Conservation (phyloP, 2,113 vertebrate genomes). For the Anoplopoma fimbria region DNA sequence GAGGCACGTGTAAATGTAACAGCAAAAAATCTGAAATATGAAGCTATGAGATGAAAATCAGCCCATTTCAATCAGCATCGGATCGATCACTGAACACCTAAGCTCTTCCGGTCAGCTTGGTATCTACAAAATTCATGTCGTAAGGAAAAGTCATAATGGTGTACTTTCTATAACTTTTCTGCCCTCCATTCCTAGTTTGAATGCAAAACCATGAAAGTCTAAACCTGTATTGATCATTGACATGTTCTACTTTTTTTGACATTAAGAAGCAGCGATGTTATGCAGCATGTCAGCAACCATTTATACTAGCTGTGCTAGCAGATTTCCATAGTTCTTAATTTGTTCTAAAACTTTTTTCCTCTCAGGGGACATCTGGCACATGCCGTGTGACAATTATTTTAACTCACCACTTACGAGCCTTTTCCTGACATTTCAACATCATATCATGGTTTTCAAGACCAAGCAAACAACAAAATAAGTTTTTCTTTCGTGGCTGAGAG, state of each 20-base stretch:
- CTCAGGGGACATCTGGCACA: neutral
- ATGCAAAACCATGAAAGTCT: neutral
- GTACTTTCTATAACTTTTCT: neutral
- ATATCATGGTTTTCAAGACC: neutral
- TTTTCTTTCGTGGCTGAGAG: neutral
- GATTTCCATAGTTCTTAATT: neutral
- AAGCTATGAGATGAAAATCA: no score
- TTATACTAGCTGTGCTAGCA: neutral
- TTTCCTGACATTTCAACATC: neutral
- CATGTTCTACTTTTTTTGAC: neutral
- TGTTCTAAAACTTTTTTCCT: neutral
- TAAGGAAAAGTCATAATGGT: no score
- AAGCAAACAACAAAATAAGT: no score
- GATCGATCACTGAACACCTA: no score
- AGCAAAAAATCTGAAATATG: no score
- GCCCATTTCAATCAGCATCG: no score
- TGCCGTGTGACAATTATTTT: neutral
- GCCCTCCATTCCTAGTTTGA: neutral
- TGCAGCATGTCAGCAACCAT: no score
- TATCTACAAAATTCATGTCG: no score
- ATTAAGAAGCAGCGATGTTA: neutral
- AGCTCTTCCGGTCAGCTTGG: no score
- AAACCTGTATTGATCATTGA: neutral
- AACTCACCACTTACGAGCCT: neutral
- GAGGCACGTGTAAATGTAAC: no score